Evolutionary conservation across 2,113 vertebrate species (phyloP).

Genomic region (Bostrychus sinensis): DNA sequence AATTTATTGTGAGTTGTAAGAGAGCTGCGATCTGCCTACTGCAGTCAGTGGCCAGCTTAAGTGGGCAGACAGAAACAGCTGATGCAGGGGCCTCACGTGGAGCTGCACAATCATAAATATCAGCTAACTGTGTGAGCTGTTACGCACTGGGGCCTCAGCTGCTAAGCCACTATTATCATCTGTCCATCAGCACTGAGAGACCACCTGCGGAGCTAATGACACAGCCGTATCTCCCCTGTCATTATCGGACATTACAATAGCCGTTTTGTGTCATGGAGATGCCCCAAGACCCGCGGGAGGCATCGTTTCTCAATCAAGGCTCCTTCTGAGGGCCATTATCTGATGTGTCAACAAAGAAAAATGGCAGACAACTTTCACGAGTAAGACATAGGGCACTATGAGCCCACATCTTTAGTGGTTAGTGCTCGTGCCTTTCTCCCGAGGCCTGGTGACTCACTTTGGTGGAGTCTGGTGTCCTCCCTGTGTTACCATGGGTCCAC

Average conservation of each 20-base stretch:
- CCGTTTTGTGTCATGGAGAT: conserved; percentile 21
- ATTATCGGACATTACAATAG: conserved; percentile 22
- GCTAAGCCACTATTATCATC: conserved; percentile 20
- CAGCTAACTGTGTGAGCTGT: neutral
- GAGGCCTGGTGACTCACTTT: too few species aligned
- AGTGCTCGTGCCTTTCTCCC: too few species aligned
- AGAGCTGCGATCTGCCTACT: conserved; percentile 15
- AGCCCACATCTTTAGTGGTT: too few species aligned
- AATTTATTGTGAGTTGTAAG: conserved; percentile 1
- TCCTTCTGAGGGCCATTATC: conserved; percentile 3
- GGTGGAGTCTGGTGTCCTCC: too few species aligned
- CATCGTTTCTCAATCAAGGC: conserved; percentile 42
- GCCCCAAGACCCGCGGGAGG: conserved; percentile 14
- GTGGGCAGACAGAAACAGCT: conserved; percentile 21
- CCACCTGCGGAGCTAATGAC: conserved; percentile 40
- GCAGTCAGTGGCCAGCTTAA: conserved; percentile 4
- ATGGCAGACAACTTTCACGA: neutral
- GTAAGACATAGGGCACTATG: too few species aligned
- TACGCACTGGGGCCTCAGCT: conserved; percentile 13
- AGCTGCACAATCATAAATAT: conserved; percentile 6
- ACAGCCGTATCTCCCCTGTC: conserved; percentile 18
- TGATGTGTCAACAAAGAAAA: conserved; percentile 1
- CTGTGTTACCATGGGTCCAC: too few species aligned
- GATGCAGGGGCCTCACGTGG: neutral
- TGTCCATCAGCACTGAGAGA: conserved; percentile 20